Evolutionary conservation across 2,888 invertebrate genomes (phyloP).

Genomic region (Drosophila kokeensis): DNA sequence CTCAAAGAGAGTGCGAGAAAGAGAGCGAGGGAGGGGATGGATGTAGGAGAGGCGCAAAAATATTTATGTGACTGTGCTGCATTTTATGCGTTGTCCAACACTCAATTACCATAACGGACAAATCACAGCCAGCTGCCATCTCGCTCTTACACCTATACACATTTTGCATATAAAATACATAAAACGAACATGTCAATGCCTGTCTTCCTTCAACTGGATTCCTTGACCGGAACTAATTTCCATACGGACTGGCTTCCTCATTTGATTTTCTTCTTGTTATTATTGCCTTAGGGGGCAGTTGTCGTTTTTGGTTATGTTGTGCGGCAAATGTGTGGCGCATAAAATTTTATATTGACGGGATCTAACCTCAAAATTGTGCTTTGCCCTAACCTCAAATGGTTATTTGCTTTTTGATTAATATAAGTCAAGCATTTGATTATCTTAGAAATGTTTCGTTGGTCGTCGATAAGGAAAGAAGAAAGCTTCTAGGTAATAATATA

Average conservation of each 20-base stretch:
- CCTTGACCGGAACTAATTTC: constrained; percentile 75
- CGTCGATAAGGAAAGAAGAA: neutral
- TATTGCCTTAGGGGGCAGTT: constrained; percentile 53
- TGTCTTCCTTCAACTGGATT: constrained; percentile 18
- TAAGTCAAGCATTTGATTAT: neutral
- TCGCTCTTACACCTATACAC: constrained; percentile 45
- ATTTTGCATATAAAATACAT: constrained; percentile 85
- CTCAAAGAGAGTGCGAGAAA: constrained; percentile 34
- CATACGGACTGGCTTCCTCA: constrained; percentile 62
- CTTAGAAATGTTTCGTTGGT: neutral
- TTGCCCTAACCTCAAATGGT: constrained; percentile 40
- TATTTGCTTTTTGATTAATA: constrained; percentile 30
- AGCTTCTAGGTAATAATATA: neutral
- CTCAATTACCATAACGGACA: constrained; percentile 77
- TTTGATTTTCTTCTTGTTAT: constrained; percentile 60
- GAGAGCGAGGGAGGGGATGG: neutral
- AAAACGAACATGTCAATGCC: constrained; percentile 83
- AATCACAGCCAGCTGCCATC: constrained; percentile 51
- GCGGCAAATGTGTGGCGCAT: constrained; percentile 60
- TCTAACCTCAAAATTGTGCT: constrained; percentile 63
- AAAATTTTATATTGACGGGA: constrained; percentile 58
- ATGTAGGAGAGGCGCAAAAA: constrained; percentile 39
- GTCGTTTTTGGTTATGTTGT: constrained; percentile 40
- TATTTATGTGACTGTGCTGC: constrained; percentile 69
- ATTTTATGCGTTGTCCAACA: constrained; percentile 81